Percentiles rank a stretch among this genome's conserved stretches.
These are phyloP conservation scores for Anhinga rufa DNA, from an alignment of 2,113 vertebrate species.

Conservation along the genomic window DNA sequence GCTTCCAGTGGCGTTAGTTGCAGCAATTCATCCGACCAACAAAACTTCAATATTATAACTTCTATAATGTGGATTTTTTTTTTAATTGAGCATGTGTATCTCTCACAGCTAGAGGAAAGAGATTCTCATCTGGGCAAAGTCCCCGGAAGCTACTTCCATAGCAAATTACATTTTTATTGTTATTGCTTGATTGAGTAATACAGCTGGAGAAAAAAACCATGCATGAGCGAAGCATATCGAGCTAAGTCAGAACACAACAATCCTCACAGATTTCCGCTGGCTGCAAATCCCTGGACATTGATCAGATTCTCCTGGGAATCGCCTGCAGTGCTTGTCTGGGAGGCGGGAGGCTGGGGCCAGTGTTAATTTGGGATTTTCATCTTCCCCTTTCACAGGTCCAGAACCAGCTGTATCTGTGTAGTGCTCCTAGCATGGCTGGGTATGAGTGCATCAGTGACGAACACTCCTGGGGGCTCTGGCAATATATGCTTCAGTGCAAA, in stretches of 20 bases:
- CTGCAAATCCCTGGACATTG: neutral
- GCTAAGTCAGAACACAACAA: neutral
- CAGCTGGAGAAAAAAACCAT: neutral
- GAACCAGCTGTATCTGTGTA: neutral
- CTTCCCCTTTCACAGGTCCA: neutral
- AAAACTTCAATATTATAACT: neutral
- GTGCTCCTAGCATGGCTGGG: neutral
- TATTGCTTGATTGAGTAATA: slow-evolving; percentile 13
- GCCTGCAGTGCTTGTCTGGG: neutral
- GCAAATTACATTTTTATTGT: neutral
- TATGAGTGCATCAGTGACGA: rapidly evolving
- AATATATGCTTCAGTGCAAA: neutral
- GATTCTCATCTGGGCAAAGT: neutral
- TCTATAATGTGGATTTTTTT: neutral
- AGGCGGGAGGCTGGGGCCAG: neutral
- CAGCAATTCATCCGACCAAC: neutral
- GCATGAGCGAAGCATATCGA: neutral
- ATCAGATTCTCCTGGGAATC: neutral
- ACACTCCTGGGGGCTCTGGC: neutral
- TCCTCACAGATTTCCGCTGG: neutral
- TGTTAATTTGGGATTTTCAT: neutral
- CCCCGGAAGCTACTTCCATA: neutral
- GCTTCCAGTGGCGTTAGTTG: neutral
- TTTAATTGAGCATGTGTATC: neutral
- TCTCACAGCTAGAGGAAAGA: neutral